These are phyloP conservation scores for Graphium colonna DNA, from an alignment of 2,888 invertebrate genomes.

Conservation along the genomic window DNA sequence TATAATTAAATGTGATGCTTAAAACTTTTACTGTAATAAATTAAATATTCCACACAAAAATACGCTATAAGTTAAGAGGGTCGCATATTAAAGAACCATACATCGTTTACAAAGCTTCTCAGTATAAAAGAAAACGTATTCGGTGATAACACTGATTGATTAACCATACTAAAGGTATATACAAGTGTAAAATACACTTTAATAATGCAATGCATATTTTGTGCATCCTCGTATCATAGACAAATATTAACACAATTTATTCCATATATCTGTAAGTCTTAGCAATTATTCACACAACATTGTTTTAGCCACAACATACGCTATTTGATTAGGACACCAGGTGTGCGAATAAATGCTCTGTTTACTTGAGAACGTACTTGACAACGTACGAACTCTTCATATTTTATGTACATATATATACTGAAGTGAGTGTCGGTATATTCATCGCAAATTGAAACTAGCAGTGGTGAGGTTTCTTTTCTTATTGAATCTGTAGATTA, in stretches of 20 bases:
- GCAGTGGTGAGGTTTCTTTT: too few species aligned
- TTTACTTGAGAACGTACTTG: constrained; percentile 5
- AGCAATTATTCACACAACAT: background rate
- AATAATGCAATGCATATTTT: background rate
- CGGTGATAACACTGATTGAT: too few species aligned
- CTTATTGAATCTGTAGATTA: too few species aligned
- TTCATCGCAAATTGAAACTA: too few species aligned
- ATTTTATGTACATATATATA: too few species aligned
- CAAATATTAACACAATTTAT: background rate
- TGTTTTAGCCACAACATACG: background rate
- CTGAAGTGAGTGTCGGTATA: too few species aligned
- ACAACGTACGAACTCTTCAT: too few species aligned
- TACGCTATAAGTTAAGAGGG: too few species aligned
- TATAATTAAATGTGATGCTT: background rate
- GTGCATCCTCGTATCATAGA: background rate
- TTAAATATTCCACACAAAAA: background rate
- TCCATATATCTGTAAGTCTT: background rate
- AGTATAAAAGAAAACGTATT: too few species aligned
- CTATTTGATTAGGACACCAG: constrained; percentile 3
- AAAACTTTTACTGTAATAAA: background rate
- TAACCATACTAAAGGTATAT: too few species aligned
- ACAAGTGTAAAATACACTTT: background rate
- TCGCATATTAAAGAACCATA: too few species aligned
- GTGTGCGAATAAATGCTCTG: constrained; percentile 6
- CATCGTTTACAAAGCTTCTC: too few species aligned